Conservation (phyloP, 2,888 invertebrate species). For the Macrostomum cliftonense region DNA sequence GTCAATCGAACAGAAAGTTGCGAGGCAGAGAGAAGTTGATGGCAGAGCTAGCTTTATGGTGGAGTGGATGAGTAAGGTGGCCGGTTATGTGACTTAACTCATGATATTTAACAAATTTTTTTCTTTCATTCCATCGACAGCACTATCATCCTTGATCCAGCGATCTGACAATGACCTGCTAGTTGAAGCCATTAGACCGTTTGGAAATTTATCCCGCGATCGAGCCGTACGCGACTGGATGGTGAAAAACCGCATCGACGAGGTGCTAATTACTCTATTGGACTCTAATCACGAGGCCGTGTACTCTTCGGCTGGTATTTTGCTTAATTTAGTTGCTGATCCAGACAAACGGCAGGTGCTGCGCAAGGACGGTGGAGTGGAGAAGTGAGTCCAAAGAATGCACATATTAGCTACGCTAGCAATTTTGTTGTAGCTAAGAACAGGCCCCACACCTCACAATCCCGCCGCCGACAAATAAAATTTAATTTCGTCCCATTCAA, state of each 20-base stretch:
- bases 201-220: slow-evolving; percentile 61
- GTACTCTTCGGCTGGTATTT: slow-evolving; percentile 58
- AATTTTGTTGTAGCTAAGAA: too few relatives aligned
- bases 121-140: slow-evolving; percentile 13
- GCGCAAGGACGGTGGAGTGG: slow-evolving; percentile 32
- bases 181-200: slow-evolving; percentile 56
- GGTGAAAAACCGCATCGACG: slow-evolving; percentile 44
- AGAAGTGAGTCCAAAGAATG: slow-evolving; percentile 22
- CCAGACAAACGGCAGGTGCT: slow-evolving; percentile 31
- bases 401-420: too few relatives aligned
- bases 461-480: too few relatives aligned
- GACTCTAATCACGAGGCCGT: slow-evolving; percentile 50
- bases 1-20: too few relatives aligned
- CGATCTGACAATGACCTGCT: slow-evolving; percentile 40
- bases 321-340: slow-evolving; percentile 53
- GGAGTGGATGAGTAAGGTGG: too few relatives aligned
- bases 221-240: slow-evolving; percentile 48
- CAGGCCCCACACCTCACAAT: neutral
- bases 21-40: too few relatives aligned
- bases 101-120: too few relatives aligned
- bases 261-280: slow-evolving; percentile 36
- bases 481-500: too few relatives aligned
- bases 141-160: slow-evolving; percentile 19
- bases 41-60: too few relatives aligned
- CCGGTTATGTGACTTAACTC: too few relatives aligned